phyloP scores from a whole-genome alignment of 2,888 invertebrate species.

The Mimas tiliae region DNA sequence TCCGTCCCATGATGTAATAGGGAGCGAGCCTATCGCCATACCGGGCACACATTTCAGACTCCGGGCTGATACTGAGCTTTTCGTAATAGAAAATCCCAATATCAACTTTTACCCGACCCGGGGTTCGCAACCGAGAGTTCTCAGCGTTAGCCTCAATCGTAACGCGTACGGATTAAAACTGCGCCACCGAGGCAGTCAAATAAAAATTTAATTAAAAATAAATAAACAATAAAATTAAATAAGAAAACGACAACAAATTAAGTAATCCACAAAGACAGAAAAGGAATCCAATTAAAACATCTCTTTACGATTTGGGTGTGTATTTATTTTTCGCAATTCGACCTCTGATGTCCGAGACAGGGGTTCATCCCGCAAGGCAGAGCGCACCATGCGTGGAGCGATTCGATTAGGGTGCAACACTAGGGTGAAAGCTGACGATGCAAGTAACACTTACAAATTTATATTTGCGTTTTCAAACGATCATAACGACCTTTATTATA shows the following conservation, averaged over 20 bases:
- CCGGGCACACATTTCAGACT: too few species aligned
- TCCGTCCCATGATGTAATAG: too few species aligned
- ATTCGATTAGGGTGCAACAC: constrained; percentile 83
- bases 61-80: too few species aligned
- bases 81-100: too few species aligned
- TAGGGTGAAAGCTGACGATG: constrained; percentile 77
- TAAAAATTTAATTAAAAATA: neutral
- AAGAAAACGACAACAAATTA: constrained; percentile 70
- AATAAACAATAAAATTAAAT: constrained; percentile 31
- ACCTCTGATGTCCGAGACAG: constrained; percentile 76
- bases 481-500: constrained; percentile 33
- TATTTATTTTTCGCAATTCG: constrained; percentile 79
- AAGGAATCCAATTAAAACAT: constrained; percentile 77
- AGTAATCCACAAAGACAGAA: constrained; percentile 72
- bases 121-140: too few species aligned
- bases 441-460: constrained; percentile 56
- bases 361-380: constrained; percentile 74
- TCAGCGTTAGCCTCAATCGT: too few species aligned
- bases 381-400: constrained; percentile 78
- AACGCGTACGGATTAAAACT: too few species aligned
- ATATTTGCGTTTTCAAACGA: constrained; percentile 35
- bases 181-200: too few species aligned
- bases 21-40: too few species aligned
- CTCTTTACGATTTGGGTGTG: constrained; percentile 74
- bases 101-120: too few species aligned